A percentile compares a stretch with the other conserved stretches of the same genome.
Evolutionary conservation across 1,140 invertebrate species (phyloP).

Genomic region (Teleogryllus occipitalis): DNA sequence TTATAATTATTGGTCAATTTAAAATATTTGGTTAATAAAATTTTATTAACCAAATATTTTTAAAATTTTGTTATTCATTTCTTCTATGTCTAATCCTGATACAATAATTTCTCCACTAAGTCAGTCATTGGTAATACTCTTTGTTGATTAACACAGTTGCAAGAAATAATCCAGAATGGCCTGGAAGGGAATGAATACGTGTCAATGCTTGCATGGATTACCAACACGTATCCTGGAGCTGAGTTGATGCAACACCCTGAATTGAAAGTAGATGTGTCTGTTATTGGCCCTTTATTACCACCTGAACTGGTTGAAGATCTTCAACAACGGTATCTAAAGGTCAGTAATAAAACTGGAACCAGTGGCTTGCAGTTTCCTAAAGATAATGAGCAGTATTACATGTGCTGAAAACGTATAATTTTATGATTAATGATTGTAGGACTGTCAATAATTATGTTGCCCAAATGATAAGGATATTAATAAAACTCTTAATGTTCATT

Average conservation of each 20-base stretch:
- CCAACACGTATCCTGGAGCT: constrained; percentile 72
- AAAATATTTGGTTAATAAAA: too few species aligned
- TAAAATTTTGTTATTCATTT: too few species aligned
- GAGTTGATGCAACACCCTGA: constrained; percentile 85
- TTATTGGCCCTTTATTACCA: constrained; percentile 64
- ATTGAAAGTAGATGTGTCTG: constrained; percentile 66
- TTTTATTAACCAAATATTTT: too few species aligned
- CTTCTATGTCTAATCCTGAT: too few species aligned
- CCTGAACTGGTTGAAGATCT: constrained; percentile 65
- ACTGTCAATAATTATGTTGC: too few species aligned
- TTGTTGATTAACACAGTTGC: constrained; percentile 36
- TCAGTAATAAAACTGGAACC: constrained; percentile 27
- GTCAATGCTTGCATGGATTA: constrained; percentile 84
- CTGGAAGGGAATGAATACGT: constrained; percentile 96
- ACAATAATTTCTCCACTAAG: too few species aligned
- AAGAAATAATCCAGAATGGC: constrained; percentile 77
- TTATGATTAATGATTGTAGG: too few species aligned
- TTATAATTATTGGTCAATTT: too few species aligned
- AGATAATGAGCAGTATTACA: neutral
- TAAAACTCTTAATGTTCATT: too few species aligned
- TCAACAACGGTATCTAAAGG: constrained; percentile 70
- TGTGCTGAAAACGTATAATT: too few species aligned
- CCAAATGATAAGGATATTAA: too few species aligned
- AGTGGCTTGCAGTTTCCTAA: neutral
- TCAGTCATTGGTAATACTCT: neutral